These are phyloP conservation scores for Lophura nycthemera DNA, from an alignment of 2,113 vertebrate species.

Conservation along the genomic window DNA sequence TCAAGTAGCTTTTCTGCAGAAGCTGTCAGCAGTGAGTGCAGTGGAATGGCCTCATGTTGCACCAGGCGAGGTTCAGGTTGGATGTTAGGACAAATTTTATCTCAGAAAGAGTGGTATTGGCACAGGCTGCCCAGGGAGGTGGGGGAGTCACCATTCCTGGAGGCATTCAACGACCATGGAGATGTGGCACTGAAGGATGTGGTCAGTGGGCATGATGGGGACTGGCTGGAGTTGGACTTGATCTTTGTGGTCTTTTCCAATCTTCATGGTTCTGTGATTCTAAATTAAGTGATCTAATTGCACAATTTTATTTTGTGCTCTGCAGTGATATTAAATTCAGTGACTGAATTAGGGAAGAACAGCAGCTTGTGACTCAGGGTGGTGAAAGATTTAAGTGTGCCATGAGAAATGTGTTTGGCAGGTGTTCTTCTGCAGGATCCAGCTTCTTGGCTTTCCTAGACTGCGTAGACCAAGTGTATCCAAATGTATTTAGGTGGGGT, in stretches of 20 bases:
- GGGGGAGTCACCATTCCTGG: too few species aligned
- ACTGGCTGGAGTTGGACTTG: too few species aligned
- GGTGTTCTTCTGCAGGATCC: background rate
- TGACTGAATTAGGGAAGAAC: background rate
- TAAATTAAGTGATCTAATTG: conserved; percentile 13
- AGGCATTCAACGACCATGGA: too few species aligned
- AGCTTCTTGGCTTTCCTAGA: background rate
- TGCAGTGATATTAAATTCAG: background rate
- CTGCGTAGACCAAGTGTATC: background rate
- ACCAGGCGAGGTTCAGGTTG: too few species aligned
- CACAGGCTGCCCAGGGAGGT: too few species aligned
- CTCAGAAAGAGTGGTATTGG: too few species aligned
- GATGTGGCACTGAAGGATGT: too few species aligned
- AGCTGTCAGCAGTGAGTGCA: background rate
- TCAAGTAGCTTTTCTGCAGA: background rate
- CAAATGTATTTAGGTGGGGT: background rate
- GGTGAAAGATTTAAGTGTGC: background rate
- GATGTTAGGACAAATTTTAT: too few species aligned
- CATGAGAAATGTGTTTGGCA: background rate
- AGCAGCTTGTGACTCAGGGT: background rate
- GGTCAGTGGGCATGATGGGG: too few species aligned
- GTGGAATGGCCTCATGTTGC: background rate
- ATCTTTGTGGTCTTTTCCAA: too few species aligned
- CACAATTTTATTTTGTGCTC: background rate
- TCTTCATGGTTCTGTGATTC: too few species aligned